A percentile compares a stretch with the other conserved stretches of the same genome.
phyloP scores from a whole-genome alignment of 2,113 vertebrate species.

The Atrichornis clamosus region DNA sequence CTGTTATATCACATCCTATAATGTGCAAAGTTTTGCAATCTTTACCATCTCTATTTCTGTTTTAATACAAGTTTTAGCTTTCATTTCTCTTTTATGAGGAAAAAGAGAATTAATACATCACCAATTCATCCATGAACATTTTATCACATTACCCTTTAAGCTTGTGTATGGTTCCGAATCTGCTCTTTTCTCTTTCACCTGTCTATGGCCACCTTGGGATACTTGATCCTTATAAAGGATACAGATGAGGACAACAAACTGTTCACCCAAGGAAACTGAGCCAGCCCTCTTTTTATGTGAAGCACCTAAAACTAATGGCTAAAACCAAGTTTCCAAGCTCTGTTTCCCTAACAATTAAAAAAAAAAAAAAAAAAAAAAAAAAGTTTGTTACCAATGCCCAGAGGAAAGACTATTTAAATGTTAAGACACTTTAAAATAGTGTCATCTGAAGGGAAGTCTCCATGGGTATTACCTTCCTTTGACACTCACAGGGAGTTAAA shows the following conservation, averaged over 20 bases:
- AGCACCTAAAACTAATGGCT: conserved; percentile 43
- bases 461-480: conserved; percentile 59
- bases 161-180: background rate
- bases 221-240: conserved; percentile 53
- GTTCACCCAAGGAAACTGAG: background rate
- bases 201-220: conserved; percentile 38
- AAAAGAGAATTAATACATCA: background rate
- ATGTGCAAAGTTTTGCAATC: background rate
- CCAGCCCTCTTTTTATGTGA: conserved; percentile 46
- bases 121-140: background rate
- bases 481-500: conserved; percentile 69
- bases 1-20: background rate
- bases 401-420: conserved; percentile 70
- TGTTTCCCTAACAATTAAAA: conserved; percentile 40
- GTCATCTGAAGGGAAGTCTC: conserved; percentile 68
- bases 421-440: conserved; percentile 65
- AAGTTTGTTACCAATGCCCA: conserved; percentile 45
- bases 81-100: background rate
- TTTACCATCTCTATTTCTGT: background rate
- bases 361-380: conserved; percentile 7
- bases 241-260: conserved; percentile 21
- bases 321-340: conserved; percentile 28
- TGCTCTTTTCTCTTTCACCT: background rate
- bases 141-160: conserved; percentile 32
- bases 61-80: background rate